These are phyloP conservation scores for Ferdinandea cuprea DNA, from an alignment of 2,888 invertebrate species.

Conservation along the genomic window DNA sequence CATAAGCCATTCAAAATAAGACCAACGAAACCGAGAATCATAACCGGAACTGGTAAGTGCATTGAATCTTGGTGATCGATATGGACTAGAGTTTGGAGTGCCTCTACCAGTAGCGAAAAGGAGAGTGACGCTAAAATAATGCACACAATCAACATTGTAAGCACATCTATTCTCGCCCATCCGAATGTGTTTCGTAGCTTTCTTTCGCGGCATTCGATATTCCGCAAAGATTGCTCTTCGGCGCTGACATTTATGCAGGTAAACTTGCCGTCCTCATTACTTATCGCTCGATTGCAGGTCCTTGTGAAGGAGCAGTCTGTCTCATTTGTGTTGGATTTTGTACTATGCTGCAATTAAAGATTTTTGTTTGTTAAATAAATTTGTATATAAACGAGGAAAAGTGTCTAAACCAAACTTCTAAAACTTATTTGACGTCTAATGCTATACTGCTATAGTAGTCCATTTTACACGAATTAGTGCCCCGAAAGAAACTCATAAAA, in stretches of 20 bases:
- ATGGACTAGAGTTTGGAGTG: constrained; percentile 91
- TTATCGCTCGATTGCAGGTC: background rate
- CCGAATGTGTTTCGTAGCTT: constrained; percentile 94
- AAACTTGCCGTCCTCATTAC: constrained; percentile 23
- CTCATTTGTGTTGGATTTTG: constrained; percentile 5
- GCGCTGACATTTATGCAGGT: constrained; percentile 43
- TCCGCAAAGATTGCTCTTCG: constrained; percentile 55
- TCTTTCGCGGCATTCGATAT: constrained; percentile 84
- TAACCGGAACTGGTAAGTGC: constrained; percentile 89
- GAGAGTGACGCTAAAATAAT: constrained; percentile 92
- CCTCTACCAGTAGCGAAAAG: constrained; percentile 91
- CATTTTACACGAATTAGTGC: no score
- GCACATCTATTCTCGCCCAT: constrained; percentile 95
- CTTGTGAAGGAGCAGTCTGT: background rate
- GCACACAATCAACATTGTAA: constrained; percentile 91
- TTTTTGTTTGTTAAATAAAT: background rate
- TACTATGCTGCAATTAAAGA: constrained; percentile 49
- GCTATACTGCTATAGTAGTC: no score
- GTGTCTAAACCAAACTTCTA: no score
- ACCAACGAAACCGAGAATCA: constrained; percentile 88
- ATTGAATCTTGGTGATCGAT: constrained; percentile 88
- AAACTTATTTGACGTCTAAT: no score
- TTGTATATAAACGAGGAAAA: background rate
- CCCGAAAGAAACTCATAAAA: no score
- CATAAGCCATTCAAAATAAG: constrained; percentile 90